phyloP scores from a whole-genome alignment of 2,797 vertebrate species.

The Squalus acanthias region DNA sequence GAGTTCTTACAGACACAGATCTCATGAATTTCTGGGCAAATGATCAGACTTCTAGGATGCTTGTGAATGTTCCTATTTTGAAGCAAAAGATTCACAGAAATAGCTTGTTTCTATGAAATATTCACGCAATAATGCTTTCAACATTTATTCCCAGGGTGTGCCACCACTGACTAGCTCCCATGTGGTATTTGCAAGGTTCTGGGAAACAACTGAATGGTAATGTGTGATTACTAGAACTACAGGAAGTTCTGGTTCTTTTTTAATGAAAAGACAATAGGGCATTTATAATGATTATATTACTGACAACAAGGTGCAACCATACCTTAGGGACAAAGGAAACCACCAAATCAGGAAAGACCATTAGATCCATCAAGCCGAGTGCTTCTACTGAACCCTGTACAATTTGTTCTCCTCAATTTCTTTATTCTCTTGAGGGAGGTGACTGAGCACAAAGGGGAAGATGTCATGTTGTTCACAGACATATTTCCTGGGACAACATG shows the following conservation, averaged over 20 bases:
- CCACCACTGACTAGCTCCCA: background rate
- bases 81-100: background rate
- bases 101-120: background rate
- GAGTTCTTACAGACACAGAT: background rate
- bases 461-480: background rate
- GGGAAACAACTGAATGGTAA: background rate
- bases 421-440: background rate
- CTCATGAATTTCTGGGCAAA: slow-evolving; percentile 19
- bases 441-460: no score
- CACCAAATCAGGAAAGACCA: background rate
- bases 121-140: background rate
- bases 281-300: background rate
- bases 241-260: background rate
- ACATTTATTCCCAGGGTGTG: background rate
- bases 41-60: background rate
- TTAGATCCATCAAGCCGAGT: background rate
- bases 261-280: background rate
- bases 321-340: background rate
- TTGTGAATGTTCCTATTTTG: background rate
- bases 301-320: background rate
- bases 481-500: background rate
- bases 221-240: background rate
- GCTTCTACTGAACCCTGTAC: background rate
- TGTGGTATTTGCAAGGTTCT: background rate
- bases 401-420: background rate